Percentiles rank a stretch among this genome's conserved stretches.
Conservation (phyloP, 2,113 vertebrate species). For the Anser cygnoides region DNA sequence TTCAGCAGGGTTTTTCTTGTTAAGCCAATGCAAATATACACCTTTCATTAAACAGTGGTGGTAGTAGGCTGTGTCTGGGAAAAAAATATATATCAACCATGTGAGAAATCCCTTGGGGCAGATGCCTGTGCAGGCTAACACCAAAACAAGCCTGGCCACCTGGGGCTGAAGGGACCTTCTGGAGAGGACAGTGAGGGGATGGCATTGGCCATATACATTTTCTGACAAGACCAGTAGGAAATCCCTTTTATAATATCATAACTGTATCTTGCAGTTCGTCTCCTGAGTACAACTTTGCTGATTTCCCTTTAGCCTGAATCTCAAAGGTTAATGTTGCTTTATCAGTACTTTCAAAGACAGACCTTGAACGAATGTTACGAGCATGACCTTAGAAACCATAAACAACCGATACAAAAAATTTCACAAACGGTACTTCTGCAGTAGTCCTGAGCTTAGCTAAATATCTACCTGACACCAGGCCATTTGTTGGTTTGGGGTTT, state of each 20-base stretch:
- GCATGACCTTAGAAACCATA: conserved; percentile 61
- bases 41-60: background rate
- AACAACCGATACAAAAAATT: conserved; percentile 54
- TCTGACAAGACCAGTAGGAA: background rate
- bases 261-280: background rate
- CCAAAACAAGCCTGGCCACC: background rate
- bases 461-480: background rate
- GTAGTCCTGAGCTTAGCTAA: background rate
- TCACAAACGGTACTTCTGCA: conserved; percentile 1
- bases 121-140: background rate
- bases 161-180: background rate
- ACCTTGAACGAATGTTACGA: conserved; percentile 57
- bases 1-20: background rate
- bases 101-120: background rate
- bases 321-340: conserved; percentile 73
- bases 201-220: background rate
- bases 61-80: background rate
- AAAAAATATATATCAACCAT: background rate
- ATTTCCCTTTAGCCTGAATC: conserved; percentile 53
- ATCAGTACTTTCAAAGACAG: conserved; percentile 74
- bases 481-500: background rate
- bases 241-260: background rate
- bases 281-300: background rate
- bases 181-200: background rate
- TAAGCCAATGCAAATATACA: background rate